phyloP scores from a whole-genome alignment of 2,888 invertebrate genomes.

The Anorthoa munda region DNA sequence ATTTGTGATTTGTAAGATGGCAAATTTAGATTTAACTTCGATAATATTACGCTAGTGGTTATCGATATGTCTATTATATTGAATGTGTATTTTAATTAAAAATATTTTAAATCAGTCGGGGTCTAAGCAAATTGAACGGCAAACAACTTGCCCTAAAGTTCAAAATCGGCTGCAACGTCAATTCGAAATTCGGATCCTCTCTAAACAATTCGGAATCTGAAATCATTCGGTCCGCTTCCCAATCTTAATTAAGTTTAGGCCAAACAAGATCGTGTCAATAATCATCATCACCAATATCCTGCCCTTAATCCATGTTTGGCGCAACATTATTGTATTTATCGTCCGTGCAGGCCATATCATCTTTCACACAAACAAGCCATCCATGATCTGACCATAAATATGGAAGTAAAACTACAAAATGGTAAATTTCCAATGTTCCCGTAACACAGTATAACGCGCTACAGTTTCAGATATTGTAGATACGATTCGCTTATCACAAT shows the following conservation, averaged over 20 bases:
- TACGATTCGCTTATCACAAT: conserved; percentile 60
- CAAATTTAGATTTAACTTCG: conserved; percentile 16
- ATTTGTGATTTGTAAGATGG: conserved; percentile 1
- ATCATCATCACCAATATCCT: neutral
- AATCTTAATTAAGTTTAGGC: conserved; percentile 2
- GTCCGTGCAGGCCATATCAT: neutral
- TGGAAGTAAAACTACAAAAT: neutral
- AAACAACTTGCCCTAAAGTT: neutral
- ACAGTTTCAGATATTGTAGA: conserved; percentile 52
- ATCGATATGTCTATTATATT: conserved; percentile 4
- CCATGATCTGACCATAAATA: neutral
- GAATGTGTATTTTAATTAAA: conserved; percentile 20
- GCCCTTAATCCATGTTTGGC: neutral
- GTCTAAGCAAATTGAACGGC: neutral
- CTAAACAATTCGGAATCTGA: conserved; percentile 25
- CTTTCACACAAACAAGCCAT: neutral
- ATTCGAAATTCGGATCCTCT: conserved; percentile 10
- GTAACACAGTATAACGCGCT: conserved; percentile 23
- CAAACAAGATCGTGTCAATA: conserved; percentile 13
- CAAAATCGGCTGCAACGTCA: neutral
- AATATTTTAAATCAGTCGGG: neutral
- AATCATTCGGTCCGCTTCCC: conserved; percentile 5
- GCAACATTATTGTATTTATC: neutral
- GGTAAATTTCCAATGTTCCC: conserved; percentile 19
- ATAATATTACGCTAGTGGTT: neutral